Evolutionary conservation across 2,888 invertebrate species (phyloP), one percentile per base, ranked within the genome.

Genomic region (Tortrix viridana): DNA sequence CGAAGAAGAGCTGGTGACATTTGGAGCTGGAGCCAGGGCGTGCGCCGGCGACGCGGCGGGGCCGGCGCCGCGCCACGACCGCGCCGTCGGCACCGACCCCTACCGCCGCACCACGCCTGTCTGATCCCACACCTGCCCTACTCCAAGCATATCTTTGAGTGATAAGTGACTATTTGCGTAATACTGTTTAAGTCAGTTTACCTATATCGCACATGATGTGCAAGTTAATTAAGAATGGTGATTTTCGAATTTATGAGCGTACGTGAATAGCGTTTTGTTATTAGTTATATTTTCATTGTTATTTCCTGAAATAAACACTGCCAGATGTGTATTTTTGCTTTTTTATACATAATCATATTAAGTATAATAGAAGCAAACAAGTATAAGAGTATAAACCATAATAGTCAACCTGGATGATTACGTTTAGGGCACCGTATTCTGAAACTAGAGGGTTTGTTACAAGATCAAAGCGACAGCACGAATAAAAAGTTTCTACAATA

Each of bases 1-100:
- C 53, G 93, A 94, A 67, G 95, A 95, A 69, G 95, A 95, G 73
- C 93, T 95, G 77, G 95, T 95, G 49, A 95, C 95, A 12, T 95
- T 95, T 77, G 95, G 95, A 73, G 89, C 94, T 60, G 95, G 94
- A 41, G 93, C 93, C 49, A 74, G 88, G 53, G 32, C 71, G 92
- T 70, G 89, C 92, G 48, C 69, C 77, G 56, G 81, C 82, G 57
- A 32, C 23, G 5, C 22, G 95, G 56, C 0, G 84, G 74, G 74
- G 2, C 82, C 81, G 16, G 80, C 87, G 53, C 67, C 81, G 54
- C 80, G 91, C 59, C 83, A 90, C 71, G 84, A 89, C 80, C 86
- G 94, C 76, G 86, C 88, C 64, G 85, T 93, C 55, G 88, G 93
- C 72, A 88, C 93, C 46, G 94, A 94, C 71, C 90, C 93, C 1